Evolutionary conservation across 2,888 invertebrate species (phyloP), one percentile per base, ranked within the genome.

Genomic region (Mycalesis mineus): DNA sequence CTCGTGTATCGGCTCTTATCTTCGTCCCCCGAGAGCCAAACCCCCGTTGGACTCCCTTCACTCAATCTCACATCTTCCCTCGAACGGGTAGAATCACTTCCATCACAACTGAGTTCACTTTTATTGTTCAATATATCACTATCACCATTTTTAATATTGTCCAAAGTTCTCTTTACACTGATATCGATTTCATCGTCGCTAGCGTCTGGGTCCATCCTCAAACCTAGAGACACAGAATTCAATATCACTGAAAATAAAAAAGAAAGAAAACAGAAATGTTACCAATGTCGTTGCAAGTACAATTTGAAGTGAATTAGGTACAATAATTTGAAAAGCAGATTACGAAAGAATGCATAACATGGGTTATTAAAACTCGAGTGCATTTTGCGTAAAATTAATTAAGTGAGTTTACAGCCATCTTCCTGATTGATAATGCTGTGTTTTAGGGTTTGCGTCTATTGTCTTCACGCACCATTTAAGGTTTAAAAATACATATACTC

Each of bases 241-340:
- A 86, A 88, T 83, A 87, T 88, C 86, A 88, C 88, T 88, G 86
- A 82, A 88, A 88, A 85, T 82, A 86, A 87, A 84, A 83, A 77
- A 84, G 66, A 81, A 67, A 78, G 66, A 82, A 77, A 79, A 78
- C 68, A 70, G 71, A 22, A 22, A 22, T 22, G 22, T 22, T 22
- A 22, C 22, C n/a, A n/a, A n/a, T n/a, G n/a, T n/a, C n/a, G n/a
- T n/a, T n/a, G n/a, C n/a, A n/a, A n/a, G n/a, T n/a, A n/a, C n/a
- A n/a, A n/a, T n/a, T n/a, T n/a, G n/a, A n/a, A n/a, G n/a, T n/a
- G n/a, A n/a, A n/a, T n/a, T n/a, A n/a, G n/a, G n/a, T n/a, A n/a
- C n/a, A n/a, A n/a, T n/a, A n/a, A n/a, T n/a, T n/a, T n/a, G n/a
- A n/a, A n/a, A n/a, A n/a, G n/a, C n/a, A n/a, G n/a, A n/a, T n/a